Percentiles rank a stretch among this genome's conserved stretches.
Evolutionary conservation across 2,888 invertebrate genomes (phyloP).

Genomic region (Ochropleura leucogaster): DNA sequence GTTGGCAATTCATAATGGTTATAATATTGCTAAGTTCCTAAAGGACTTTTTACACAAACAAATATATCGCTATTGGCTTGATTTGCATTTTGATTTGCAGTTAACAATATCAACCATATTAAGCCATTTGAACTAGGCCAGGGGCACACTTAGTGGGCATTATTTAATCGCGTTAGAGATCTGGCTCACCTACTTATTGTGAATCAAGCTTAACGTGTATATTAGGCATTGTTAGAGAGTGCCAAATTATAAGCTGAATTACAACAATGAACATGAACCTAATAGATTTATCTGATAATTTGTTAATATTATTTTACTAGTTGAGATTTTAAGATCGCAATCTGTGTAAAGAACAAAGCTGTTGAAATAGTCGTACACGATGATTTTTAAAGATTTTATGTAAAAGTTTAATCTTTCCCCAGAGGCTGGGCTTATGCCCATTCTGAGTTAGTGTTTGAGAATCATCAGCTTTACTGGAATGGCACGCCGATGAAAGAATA

Average conservation of each 20-base stretch:
- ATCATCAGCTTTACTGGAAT: too few relatives aligned
- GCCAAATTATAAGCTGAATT: constrained; percentile 4
- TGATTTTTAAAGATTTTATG: too few relatives aligned
- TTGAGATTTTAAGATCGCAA: neutral
- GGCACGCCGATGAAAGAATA: too few relatives aligned
- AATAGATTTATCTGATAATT: neutral
- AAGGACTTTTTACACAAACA: neutral
- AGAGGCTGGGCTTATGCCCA: too few relatives aligned
- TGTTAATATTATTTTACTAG: neutral
- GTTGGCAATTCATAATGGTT: neutral
- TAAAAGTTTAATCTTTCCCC: too few relatives aligned
- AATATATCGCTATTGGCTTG: neutral
- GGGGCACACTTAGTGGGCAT: constrained; percentile 43
- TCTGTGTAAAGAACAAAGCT: neutral
- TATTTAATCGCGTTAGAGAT: constrained; percentile 51
- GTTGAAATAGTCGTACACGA: neutral
- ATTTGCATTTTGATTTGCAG: neutral
- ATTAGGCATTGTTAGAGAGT: constrained; percentile 13
- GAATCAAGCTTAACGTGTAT: constrained; percentile 15
- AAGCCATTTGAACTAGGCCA: constrained; percentile 38
- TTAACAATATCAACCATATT: constrained; percentile 17
- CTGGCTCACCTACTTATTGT: constrained; percentile 42
- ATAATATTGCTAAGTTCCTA: neutral
- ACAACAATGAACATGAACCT: constrained; percentile 8
- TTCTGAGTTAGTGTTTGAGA: too few relatives aligned